phyloP scores from a whole-genome alignment of 1,140 invertebrate genomes.

The Metopolophium dirhodum region DNA sequence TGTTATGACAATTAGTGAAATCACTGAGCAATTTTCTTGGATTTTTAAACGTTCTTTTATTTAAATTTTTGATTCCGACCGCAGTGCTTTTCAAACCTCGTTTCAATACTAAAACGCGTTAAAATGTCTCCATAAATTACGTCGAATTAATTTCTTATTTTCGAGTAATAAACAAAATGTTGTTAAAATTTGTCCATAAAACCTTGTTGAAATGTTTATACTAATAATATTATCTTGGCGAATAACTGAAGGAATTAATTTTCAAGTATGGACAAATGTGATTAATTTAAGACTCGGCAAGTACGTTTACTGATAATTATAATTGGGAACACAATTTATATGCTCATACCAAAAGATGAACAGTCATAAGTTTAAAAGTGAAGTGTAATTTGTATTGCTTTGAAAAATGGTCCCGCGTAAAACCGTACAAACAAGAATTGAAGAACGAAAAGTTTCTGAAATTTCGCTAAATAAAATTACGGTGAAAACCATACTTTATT shows the following conservation, averaged over 20 bases:
- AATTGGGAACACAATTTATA: neutral
- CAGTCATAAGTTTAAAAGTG: conserved; percentile 16
- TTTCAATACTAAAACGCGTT: neutral
- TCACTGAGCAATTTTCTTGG: rapidly evolving
- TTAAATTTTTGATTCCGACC: neutral
- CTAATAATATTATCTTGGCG: neutral
- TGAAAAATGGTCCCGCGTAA: neutral
- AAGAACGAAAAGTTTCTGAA: neutral
- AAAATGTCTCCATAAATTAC: neutral
- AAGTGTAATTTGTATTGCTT: neutral
- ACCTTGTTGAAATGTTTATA: neutral
- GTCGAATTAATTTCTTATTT: neutral
- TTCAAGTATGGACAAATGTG: neutral
- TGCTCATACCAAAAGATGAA: neutral
- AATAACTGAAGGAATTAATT: neutral
- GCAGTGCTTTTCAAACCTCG: neutral
- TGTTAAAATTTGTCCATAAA: neutral
- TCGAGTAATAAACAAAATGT: neutral
- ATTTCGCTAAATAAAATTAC: neutral
- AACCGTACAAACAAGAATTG: neutral
- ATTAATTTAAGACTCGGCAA: neutral
- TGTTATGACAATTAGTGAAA: neutral
- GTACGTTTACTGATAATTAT: neutral
- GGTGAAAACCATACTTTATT: neutral
- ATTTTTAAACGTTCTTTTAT: neutral